Evolutionary conservation across 2,113 vertebrate genomes (phyloP).

Genomic region (Trichechus manatus): DNA sequence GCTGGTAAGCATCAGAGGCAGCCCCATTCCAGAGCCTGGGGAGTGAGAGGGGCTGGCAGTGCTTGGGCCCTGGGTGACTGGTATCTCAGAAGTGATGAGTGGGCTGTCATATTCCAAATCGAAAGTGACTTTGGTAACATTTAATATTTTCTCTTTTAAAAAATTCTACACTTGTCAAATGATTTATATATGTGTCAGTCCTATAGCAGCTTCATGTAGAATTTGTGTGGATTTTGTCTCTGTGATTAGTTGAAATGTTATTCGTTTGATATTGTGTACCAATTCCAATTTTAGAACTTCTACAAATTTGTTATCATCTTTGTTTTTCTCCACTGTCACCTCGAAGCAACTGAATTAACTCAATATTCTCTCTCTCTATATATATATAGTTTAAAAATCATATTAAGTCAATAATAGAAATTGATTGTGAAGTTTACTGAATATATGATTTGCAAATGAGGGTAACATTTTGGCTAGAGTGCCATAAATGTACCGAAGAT

Average conservation of each 20-base stretch:
- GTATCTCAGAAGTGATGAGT: constrained; percentile 30
- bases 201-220: constrained; percentile 29
- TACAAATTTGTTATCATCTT: constrained; percentile 50
- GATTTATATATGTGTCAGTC: constrained; percentile 74
- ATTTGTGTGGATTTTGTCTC: constrained; percentile 75
- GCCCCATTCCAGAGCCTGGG: neutral
- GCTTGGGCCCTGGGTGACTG: neutral
- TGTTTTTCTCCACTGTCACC: neutral
- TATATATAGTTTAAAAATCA: neutral
- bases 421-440: neutral
- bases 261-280: constrained; percentile 65
- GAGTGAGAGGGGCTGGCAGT: rapidly evolving
- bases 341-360: constrained; percentile 4
- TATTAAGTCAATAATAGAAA: neutral
- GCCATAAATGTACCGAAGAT: neutral
- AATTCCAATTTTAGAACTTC: constrained; percentile 64
- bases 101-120: constrained; percentile 48
- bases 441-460: neutral
- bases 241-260: constrained; percentile 68
- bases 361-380: neutral
- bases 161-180: constrained; percentile 71
- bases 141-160: constrained; percentile 69
- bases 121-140: constrained; percentile 72
- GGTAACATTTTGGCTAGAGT: neutral
- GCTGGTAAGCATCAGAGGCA: neutral